phyloP scores from a whole-genome alignment of 2,888 invertebrate species.

The Pollenia griseotomentosa region DNA sequence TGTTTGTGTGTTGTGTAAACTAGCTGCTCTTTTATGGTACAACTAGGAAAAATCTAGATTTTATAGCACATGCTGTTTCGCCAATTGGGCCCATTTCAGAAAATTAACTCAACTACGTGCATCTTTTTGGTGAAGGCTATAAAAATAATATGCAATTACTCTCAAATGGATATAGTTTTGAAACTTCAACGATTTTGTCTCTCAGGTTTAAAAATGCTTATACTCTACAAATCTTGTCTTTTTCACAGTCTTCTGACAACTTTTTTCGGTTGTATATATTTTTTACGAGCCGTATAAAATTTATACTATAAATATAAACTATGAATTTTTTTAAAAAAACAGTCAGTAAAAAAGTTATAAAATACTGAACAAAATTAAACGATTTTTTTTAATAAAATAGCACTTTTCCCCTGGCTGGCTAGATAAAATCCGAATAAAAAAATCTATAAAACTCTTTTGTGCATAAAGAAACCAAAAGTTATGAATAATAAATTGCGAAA shows the following conservation, averaged over 20 bases:
- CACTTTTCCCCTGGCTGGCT: not conserved
- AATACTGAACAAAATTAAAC: not conserved
- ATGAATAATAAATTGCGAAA: slow-evolving; percentile 20
- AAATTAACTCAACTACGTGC: too few species aligned
- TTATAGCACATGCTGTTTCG: too few species aligned
- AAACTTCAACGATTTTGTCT: too few species aligned
- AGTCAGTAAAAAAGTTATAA: slow-evolving; percentile 12
- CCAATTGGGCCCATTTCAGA: too few species aligned
- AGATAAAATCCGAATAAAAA: slow-evolving; percentile 1
- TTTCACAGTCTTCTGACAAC: not conserved
- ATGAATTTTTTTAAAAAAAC: not conserved
- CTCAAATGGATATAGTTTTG: too few species aligned
- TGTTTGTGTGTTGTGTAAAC: too few species aligned
- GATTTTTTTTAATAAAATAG: not conserved
- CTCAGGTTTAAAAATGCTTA: too few species aligned
- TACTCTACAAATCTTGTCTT: not conserved
- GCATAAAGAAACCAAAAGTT: slow-evolving; percentile 1
- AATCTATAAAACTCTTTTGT: not conserved
- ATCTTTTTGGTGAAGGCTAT: too few species aligned
- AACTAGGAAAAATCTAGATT: too few species aligned
- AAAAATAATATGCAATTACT: too few species aligned
- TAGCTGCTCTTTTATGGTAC: too few species aligned
- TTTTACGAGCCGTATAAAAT: slow-evolving; percentile 14
- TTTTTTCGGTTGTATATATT: not conserved
- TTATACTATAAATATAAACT: too few species aligned